Evolutionary conservation across 2,888 invertebrate species (phyloP).

Genomic region (Lissonota sp.): DNA sequence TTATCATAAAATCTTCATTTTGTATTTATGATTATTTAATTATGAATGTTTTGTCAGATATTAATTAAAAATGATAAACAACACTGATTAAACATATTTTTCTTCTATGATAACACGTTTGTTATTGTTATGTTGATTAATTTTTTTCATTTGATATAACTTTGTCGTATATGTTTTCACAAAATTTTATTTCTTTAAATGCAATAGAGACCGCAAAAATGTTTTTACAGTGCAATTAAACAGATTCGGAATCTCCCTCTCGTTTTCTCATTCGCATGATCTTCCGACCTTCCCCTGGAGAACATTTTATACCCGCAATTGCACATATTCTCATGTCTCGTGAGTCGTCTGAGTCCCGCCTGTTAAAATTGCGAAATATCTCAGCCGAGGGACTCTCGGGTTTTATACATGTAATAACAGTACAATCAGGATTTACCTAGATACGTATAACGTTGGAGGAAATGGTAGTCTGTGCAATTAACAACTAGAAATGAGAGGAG

Average conservation of each 20-base stretch:
- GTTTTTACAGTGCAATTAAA: no score
- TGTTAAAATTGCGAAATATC: constrained; percentile 35
- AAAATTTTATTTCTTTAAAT: no score
- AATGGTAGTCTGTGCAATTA: constrained; percentile 42
- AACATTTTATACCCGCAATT: constrained; percentile 32
- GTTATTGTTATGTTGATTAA: no score
- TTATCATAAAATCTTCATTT: no score
- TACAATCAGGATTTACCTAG: constrained; percentile 30
- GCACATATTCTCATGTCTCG: constrained; percentile 18
- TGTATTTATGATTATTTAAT: no score
- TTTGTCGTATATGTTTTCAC: no score
- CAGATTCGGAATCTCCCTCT: not conserved
- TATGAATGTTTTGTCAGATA: no score
- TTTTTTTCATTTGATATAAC: no score
- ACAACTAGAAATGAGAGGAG: constrained; percentile 19
- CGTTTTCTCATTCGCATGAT: constrained; percentile 34
- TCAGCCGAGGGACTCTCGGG: constrained; percentile 19
- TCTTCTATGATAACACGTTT: no score
- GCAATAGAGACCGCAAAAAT: no score
- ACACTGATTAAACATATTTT: no score
- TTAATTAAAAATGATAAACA: no score
- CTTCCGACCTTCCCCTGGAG: constrained; percentile 39
- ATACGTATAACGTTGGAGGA: constrained; percentile 10
- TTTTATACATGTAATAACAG: constrained; percentile 48
- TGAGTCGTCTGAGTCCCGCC: constrained; percentile 2